A percentile compares a stretch with the other conserved stretches of the same genome.
These are phyloP conservation scores for Drosophila limbata DNA, from an alignment of 2,888 invertebrate species.

Conservation along the genomic window DNA sequence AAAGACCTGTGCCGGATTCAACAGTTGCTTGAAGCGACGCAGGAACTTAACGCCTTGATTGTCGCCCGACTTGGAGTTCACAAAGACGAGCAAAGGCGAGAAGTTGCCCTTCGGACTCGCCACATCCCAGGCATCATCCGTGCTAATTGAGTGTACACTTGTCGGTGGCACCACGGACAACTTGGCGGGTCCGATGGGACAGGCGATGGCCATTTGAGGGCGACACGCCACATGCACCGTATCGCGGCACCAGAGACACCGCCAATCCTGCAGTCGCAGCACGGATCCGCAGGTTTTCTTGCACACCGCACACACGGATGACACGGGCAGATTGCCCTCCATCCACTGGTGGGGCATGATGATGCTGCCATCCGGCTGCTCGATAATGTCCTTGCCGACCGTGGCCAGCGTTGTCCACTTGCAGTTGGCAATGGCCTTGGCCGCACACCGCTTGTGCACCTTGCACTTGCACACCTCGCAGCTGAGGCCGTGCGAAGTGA, in stretches of 20 bases:
- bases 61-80: slow-evolving; percentile 99
- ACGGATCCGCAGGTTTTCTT: slow-evolving; percentile 99
- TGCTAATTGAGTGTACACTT: slow-evolving; percentile 94
- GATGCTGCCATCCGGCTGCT: slow-evolving; percentile 95
- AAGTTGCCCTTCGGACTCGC: slow-evolving; percentile 88
- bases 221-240: slow-evolving; percentile 97
- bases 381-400: slow-evolving; percentile 97
- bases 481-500: slow-evolving; percentile 97
- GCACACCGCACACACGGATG: slow-evolving; percentile 96
- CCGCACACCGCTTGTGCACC: slow-evolving; percentile 97
- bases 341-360: slow-evolving; percentile 99
- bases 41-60: slow-evolving; percentile 99
- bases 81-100: slow-evolving; percentile 96
- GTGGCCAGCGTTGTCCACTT: slow-evolving; percentile 99
- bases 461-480: slow-evolving; percentile 99
- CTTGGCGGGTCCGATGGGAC: slow-evolving; percentile 94
- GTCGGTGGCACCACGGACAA: slow-evolving; percentile 98
- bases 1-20: slow-evolving; percentile 99
- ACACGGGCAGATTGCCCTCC: slow-evolving; percentile 98
- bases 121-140: slow-evolving; percentile 96
- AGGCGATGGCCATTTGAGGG: slow-evolving; percentile 91
- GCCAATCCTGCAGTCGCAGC: slow-evolving; percentile 96
- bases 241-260: slow-evolving; percentile 97
- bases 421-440: slow-evolving; percentile 96
- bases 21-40: slow-evolving; percentile 95